Evolutionary conservation across 2,113 vertebrate genomes (phyloP), one percentile per base, ranked within the genome.

Genomic region (Copsychus sechellarum): DNA sequence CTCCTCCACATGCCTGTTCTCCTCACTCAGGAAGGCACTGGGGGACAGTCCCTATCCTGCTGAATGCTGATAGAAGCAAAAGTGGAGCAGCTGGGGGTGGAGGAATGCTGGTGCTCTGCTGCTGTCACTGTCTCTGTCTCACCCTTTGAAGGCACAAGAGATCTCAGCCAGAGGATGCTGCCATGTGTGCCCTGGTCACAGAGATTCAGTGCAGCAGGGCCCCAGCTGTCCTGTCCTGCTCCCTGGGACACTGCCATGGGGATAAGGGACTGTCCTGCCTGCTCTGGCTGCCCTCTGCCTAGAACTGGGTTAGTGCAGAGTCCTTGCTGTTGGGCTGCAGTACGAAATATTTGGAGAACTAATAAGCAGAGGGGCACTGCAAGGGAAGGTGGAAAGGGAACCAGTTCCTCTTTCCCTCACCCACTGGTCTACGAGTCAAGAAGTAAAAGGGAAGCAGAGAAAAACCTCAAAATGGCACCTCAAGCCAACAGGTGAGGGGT

Each of bases 311-410:
- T 51, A 86, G 73, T 6, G 61, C 66, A 7, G 73, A 48, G 87
- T 33, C 84, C 84, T 92, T 12, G 40, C 88, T 72, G 58, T 76
- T 12, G 58, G 82, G 82, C 92, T 81, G 83, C 70, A 31, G 83
- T 57, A 82, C 0, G 9, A 80, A 86, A 20, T 95, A 88, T 95
- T 90, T 95, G 90, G 88, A 96, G 93, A 96, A 71, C 72, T 93
- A 95, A 90, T 86, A 90, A 94, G 93, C 95, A 86, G 90, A 88
- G 92, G 82, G 95, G 93, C 90, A 92, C 92, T 77, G 86, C 1
- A 36, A 95, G 86, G 88, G 96, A 92, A 94, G 76, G 72, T 74
- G 64, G 67, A 92, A 88, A 87, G 23, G 5, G 9, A 93, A 90
- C n/a, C 33, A 3, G 36, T 40, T 80, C 42, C 72, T 80, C 67